A percentile compares a stretch with the other conserved stretches of the same genome.
Evolutionary conservation across 92 coral and sea anemone species (phyloP).

Genomic region (Pocillopora meandrina): DNA sequence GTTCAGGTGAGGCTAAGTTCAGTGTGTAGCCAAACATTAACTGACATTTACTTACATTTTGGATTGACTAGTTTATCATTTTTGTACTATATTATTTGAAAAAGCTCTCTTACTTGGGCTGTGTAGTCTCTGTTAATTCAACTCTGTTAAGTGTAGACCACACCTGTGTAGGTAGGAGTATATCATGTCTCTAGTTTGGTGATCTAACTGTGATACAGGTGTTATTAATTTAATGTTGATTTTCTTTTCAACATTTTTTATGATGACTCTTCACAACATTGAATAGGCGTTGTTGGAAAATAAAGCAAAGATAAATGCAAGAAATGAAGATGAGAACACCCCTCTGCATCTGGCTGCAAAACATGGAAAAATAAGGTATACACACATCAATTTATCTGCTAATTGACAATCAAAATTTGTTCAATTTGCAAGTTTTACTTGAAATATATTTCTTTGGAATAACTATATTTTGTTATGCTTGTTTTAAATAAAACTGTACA

Average conservation of each 20-base stretch:
- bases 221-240: not conserved
- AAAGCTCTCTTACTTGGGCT: not conserved
- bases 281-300: constrained; percentile 64
- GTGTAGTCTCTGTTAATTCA: too few relatives aligned
- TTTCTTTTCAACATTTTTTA: not conserved
- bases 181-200: too few relatives aligned
- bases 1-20: constrained; percentile 58
- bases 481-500: too few relatives aligned
- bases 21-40: not conserved
- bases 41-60: not conserved
- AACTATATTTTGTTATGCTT: too few relatives aligned
- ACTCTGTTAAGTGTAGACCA: too few relatives aligned
- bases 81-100: not conserved
- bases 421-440: too few relatives aligned
- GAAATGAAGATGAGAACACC: constrained; percentile 85
- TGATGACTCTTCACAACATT: not conserved
- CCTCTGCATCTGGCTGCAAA: constrained; percentile 91
- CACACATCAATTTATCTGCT: too few relatives aligned
- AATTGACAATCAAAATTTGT: too few relatives aligned
- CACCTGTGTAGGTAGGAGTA: too few relatives aligned
- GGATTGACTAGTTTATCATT: not conserved
- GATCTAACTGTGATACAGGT: too few relatives aligned
- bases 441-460: too few relatives aligned
- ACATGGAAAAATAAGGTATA: constrained; percentile 81
- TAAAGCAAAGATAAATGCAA: constrained; percentile 85